Conservation (phyloP, 2,113 vertebrate species). For the Mirza zaza region DNA sequence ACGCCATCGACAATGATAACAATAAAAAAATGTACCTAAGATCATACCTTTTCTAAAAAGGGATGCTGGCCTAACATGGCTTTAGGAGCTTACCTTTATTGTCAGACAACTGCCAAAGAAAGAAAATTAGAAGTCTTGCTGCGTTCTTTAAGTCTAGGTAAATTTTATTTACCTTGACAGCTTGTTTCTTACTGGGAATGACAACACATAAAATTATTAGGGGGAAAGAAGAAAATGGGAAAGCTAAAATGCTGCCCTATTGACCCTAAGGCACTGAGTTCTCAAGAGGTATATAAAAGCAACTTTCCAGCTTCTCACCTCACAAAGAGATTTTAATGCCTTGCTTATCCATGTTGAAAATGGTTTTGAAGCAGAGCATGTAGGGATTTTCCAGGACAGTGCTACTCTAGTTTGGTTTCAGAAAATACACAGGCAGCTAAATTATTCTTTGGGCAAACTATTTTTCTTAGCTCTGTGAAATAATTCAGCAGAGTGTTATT, state of each 20-base stretch:
- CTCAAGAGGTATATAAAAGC: background rate
- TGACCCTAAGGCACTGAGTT: background rate
- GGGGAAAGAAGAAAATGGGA: background rate
- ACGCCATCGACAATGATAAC: background rate
- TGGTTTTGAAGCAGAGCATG: conserved; percentile 48
- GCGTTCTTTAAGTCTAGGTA: conserved; percentile 6
- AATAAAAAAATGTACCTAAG: background rate
- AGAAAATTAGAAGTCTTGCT: conserved; percentile 13
- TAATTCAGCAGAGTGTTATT: conserved; percentile 29
- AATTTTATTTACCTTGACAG: conserved; percentile 42
- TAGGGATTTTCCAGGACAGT: conserved; percentile 64
- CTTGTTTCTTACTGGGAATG: conserved; percentile 8
- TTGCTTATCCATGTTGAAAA: conserved; percentile 66
- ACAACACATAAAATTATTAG: conserved; percentile 41
- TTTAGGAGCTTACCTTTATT: background rate
- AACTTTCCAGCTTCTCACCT: background rate
- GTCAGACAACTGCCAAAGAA: background rate
- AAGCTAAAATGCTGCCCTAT: background rate
- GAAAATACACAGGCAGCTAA: conserved; percentile 49
- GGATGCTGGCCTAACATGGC: background rate
- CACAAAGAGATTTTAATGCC: conserved; percentile 27
- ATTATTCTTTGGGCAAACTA: conserved; percentile 19
- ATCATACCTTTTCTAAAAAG: background rate
- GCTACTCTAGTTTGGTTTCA: conserved; percentile 46
- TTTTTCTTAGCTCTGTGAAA: conserved; percentile 47